Evolutionary conservation across 2,888 invertebrate species (phyloP).

Genomic region (Caenorhabditis afra): DNA sequence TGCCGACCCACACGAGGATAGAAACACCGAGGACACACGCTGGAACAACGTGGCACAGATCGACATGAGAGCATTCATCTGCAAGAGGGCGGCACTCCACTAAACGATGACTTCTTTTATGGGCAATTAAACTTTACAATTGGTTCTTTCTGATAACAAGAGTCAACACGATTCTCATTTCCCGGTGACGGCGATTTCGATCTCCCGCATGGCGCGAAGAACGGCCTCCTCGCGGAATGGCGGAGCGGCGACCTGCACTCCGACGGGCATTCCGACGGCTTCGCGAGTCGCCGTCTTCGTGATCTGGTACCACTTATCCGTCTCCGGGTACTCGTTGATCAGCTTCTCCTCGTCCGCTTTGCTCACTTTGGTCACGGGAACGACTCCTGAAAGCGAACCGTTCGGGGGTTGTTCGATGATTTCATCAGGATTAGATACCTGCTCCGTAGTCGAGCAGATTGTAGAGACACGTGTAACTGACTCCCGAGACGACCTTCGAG

Average conservation of each 20-base stretch:
- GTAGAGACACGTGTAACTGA: constrained; percentile 79
- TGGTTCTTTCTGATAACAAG: constrained; percentile 9
- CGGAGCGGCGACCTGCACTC: constrained; percentile 75
- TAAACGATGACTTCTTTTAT: constrained; percentile 19
- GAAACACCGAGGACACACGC: constrained; percentile 42
- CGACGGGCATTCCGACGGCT: constrained; percentile 72
- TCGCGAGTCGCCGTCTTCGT: constrained; percentile 68
- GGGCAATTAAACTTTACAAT: background rate
- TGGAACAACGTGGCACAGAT: constrained; percentile 59
- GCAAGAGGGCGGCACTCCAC: constrained; percentile 51
- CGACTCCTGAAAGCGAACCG: constrained; percentile 59
- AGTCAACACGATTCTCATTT: constrained; percentile 26
- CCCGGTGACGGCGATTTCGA: constrained; percentile 68
- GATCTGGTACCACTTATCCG: constrained; percentile 69
- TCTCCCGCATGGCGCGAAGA: constrained; percentile 70
- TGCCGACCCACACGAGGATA: constrained; percentile 50
- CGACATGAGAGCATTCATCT: constrained; percentile 53
- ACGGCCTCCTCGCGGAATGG: constrained; percentile 74
- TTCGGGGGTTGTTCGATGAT: background rate
- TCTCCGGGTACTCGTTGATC: constrained; percentile 69
- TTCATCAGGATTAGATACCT: constrained; percentile 62
- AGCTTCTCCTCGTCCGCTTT: constrained; percentile 70
- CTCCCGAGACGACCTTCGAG: constrained; percentile 69
- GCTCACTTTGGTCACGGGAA: constrained; percentile 79
- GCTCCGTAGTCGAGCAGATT: constrained; percentile 81